Conservation (phyloP, 2,113 vertebrate genomes). For the Pelecanus crispus region DNA sequence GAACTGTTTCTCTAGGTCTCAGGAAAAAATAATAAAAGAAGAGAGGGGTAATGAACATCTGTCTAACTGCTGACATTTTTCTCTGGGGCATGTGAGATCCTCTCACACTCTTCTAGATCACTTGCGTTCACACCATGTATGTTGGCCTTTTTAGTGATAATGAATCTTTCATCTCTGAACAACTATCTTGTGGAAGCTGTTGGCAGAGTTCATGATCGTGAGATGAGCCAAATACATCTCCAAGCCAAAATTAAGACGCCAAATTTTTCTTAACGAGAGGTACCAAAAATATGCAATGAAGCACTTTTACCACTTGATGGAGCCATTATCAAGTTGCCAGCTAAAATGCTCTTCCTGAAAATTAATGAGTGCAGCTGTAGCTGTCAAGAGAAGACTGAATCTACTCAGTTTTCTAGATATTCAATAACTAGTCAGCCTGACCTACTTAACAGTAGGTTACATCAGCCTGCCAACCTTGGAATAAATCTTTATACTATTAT, state of each 20-base stretch:
- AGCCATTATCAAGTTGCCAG: background rate
- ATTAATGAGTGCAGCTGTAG: background rate
- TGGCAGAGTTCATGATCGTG: background rate
- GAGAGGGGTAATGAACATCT: background rate
- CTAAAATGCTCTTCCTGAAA: background rate
- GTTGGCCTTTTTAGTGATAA: background rate
- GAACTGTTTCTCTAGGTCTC: background rate
- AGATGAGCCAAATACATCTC: background rate
- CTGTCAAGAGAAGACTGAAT: background rate
- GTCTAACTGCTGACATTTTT: background rate
- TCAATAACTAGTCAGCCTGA: background rate
- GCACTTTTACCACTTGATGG: background rate
- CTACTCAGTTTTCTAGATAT: background rate
- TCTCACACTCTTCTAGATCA: background rate
- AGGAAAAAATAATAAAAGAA: background rate
- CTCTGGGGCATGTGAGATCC: background rate
- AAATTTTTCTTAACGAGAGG: background rate
- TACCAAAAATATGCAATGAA: background rate
- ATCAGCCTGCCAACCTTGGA: background rate
- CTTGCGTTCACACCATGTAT: background rate
- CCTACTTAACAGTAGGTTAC: background rate
- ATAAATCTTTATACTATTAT: background rate
- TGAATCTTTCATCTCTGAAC: background rate
- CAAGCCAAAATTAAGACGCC: background rate
- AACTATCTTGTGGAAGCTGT: background rate